Evolutionary conservation across 2,888 invertebrate species (phyloP).

Genomic region (Lepidochrysops patricia): DNA sequence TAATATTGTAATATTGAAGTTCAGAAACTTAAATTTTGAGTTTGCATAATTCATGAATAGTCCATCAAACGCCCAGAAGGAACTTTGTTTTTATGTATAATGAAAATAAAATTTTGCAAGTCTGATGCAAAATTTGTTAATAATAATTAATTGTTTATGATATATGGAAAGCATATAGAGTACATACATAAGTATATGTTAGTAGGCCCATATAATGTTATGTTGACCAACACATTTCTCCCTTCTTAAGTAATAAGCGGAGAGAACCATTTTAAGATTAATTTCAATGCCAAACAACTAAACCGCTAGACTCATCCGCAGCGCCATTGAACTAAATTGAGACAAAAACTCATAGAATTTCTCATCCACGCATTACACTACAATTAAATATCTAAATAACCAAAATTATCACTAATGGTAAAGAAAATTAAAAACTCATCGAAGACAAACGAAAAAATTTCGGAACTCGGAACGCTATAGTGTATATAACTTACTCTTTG

Average conservation of each 20-base stretch:
- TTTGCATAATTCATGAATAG: too few relatives aligned
- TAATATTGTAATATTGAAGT: too few relatives aligned
- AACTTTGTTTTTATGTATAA: too few relatives aligned
- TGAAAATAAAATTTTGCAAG: too few relatives aligned
- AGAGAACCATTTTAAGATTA: neutral
- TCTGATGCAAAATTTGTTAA: too few relatives aligned
- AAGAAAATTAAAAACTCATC: conserved; percentile 64
- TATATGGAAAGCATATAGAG: too few relatives aligned
- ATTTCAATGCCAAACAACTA: neutral
- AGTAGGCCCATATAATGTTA: too few relatives aligned
- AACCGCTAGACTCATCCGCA: neutral
- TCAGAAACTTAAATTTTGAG: too few relatives aligned
- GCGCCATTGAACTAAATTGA: conserved; percentile 2
- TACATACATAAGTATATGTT: too few relatives aligned
- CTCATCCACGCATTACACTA: conserved; percentile 19
- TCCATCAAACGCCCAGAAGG: too few relatives aligned
- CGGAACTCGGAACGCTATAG: conserved; percentile 25
- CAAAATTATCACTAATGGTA: conserved; percentile 64
- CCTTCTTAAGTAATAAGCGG: neutral
- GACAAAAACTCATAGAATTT: conserved; percentile 3
- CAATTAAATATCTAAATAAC: conserved; percentile 41
- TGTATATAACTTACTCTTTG: conserved; percentile 43
- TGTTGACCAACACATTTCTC: too few relatives aligned
- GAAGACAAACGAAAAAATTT: conserved; percentile 40
- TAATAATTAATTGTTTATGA: too few relatives aligned